phyloP scores from a whole-genome alignment of 2,888 invertebrate species.

The Athalia rosae region DNA sequence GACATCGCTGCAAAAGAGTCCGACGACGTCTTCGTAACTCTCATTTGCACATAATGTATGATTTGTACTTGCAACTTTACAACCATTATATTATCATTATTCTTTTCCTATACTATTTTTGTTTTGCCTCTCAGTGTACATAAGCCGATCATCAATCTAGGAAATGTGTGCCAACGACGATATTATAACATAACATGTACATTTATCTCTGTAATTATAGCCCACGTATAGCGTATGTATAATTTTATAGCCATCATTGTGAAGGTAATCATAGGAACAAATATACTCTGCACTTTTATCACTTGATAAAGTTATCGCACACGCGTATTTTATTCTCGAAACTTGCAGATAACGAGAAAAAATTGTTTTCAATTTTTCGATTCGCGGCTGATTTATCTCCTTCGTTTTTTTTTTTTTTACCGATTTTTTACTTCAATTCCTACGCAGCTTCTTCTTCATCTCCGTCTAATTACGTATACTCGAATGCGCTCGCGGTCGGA shows the following conservation, averaged over 20 bases:
- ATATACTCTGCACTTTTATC: background rate
- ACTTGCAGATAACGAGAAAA: background rate
- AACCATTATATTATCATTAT: too few species aligned
- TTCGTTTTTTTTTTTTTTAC: background rate
- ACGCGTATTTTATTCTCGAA: background rate
- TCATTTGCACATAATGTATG: too few species aligned
- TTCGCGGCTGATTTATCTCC: background rate
- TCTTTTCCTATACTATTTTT: background rate
- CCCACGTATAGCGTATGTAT: background rate
- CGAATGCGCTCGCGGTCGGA: background rate
- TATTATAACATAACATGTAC: too few species aligned
- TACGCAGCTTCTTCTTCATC: background rate
- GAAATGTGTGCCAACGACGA: too few species aligned
- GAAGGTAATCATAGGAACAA: conserved; percentile 9
- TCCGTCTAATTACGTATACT: conserved; percentile 15
- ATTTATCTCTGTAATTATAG: too few species aligned
- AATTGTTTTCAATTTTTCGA: background rate
- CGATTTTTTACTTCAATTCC: conserved; percentile 10
- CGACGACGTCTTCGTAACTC: too few species aligned
- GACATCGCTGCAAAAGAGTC: too few species aligned
- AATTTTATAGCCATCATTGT: background rate
- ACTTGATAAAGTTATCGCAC: background rate
- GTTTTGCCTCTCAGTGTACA: background rate
- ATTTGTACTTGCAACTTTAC: too few species aligned
- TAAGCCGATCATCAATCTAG: background rate